phyloP scores from a whole-genome alignment of 2,797 vertebrate genomes.

The Siniperca obscura region DNA sequence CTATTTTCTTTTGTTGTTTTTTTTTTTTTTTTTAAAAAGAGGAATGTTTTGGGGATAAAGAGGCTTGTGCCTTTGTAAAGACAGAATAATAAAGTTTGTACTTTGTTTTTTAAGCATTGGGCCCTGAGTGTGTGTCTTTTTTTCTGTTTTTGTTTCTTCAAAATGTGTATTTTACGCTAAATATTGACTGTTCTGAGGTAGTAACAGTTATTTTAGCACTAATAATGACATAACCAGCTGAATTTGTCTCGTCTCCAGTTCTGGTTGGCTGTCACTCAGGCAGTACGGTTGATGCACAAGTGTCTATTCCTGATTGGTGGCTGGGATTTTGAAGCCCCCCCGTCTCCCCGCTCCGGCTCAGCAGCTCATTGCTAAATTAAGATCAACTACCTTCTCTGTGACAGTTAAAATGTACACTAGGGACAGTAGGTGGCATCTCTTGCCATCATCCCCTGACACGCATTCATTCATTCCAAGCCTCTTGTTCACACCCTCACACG shows the following conservation, averaged over 20 bases:
- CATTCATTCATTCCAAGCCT: conserved; percentile 21
- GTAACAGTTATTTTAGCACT: not conserved
- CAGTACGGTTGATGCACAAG: conserved; percentile 53
- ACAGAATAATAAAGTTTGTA: conserved; percentile 99
- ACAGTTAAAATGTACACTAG: conserved; percentile 42
- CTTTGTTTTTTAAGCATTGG: conserved; percentile 95
- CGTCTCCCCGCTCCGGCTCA: conserved; percentile 5
- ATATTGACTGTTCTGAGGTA: not conserved
- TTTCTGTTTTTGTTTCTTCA: not conserved
- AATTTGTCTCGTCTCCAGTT: conserved; percentile 8
- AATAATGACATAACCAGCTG: conserved; percentile 21
- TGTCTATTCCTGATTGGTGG: conserved; percentile 69
- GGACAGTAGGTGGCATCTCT: conserved; percentile 53
- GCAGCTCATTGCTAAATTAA: conserved; percentile 72
- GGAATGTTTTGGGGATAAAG: conserved; percentile 89
- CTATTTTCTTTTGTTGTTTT: conserved; percentile 92
- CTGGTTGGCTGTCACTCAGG: conserved; percentile 33
- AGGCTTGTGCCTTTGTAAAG: conserved; percentile 99
- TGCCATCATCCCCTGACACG: conserved; percentile 9
- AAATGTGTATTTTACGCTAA: not conserved
- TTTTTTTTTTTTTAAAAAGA: conserved; percentile 87
- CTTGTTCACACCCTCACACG: conserved; percentile 45
- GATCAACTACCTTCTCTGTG: conserved; percentile 49
- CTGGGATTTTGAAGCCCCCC: conserved; percentile 14
- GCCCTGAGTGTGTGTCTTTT: conserved; percentile 40